phyloP scores from a whole-genome alignment of 2,888 invertebrate genomes.

The Trissonchulus latispiculum region DNA sequence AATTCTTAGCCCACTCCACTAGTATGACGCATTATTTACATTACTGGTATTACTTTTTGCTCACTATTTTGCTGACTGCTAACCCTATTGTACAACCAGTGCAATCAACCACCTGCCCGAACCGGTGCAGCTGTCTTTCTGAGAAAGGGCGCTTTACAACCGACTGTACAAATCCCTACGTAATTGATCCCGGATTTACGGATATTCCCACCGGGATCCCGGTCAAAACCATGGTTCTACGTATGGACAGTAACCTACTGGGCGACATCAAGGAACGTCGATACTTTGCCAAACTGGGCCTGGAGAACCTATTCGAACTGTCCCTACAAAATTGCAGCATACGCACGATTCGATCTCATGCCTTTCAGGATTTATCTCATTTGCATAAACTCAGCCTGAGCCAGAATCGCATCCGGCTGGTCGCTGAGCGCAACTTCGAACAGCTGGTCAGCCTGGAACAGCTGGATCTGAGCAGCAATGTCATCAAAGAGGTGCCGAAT shows the following conservation, averaged over 20 bases:
- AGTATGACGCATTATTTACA: too few relatives aligned
- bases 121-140: neutral
- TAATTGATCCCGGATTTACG: neutral
- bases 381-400: neutral
- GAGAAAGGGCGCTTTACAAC: slow-evolving; percentile 2
- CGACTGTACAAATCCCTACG: slow-evolving; percentile 8
- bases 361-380: neutral
- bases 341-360: neutral
- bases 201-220: slow-evolving; percentile 11
- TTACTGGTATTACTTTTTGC: too few relatives aligned
- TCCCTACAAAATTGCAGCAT: neutral
- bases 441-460: neutral
- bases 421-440: neutral
- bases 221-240: slow-evolving; percentile 1
- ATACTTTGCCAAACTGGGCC: slow-evolving; percentile 1
- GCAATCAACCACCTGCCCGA: slow-evolving; percentile 9
- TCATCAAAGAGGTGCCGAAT: neutral
- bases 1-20: too few relatives aligned
- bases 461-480: slow-evolving; percentile 1
- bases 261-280: neutral
- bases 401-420: neutral
- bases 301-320: slow-evolving; percentile 11
- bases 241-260: neutral
- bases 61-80: too few relatives aligned
- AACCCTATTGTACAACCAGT: too few relatives aligned